Conservation (phyloP, 2,113 vertebrate genomes). For the Gymnorhina tibicen region DNA sequence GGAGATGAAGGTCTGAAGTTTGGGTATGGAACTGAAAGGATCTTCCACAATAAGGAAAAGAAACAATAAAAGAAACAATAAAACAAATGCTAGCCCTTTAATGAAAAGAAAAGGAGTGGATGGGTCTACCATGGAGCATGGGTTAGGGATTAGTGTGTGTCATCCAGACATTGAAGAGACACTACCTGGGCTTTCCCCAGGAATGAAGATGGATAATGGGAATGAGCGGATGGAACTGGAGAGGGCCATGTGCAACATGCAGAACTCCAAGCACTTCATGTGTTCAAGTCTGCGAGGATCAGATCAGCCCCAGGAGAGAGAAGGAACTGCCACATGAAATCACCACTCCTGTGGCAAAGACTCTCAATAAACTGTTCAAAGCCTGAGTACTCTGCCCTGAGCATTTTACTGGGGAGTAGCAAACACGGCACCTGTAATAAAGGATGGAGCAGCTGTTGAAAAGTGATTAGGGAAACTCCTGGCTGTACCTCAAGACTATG, state of each 20-base stretch:
- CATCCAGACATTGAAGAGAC: neutral
- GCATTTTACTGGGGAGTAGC: neutral
- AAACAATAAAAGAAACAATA: neutral
- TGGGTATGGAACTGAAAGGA: neutral
- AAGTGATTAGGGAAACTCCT: conserved; percentile 40
- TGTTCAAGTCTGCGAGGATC: neutral
- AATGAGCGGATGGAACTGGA: neutral
- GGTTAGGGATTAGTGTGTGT: neutral
- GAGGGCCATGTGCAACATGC: neutral
- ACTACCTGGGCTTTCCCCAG: neutral
- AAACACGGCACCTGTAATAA: neutral
- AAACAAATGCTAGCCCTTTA: neutral
- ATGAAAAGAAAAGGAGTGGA: neutral
- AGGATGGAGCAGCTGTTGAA: conserved; percentile 27
- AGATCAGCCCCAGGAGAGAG: neutral
- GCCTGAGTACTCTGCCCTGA: conserved; percentile 11
- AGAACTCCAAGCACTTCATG: neutral
- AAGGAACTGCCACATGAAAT: neutral
- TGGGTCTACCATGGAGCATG: neutral
- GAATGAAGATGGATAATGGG: neutral
- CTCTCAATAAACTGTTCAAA: neutral
- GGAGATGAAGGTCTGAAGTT: neutral
- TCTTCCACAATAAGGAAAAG: neutral
- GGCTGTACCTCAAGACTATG: conserved; percentile 10
- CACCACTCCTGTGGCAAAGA: neutral